A percentile compares a stretch with the other conserved stretches of the same genome.
phyloP scores from a whole-genome alignment of 2,113 vertebrate species.

The Dicaeum eximium region DNA sequence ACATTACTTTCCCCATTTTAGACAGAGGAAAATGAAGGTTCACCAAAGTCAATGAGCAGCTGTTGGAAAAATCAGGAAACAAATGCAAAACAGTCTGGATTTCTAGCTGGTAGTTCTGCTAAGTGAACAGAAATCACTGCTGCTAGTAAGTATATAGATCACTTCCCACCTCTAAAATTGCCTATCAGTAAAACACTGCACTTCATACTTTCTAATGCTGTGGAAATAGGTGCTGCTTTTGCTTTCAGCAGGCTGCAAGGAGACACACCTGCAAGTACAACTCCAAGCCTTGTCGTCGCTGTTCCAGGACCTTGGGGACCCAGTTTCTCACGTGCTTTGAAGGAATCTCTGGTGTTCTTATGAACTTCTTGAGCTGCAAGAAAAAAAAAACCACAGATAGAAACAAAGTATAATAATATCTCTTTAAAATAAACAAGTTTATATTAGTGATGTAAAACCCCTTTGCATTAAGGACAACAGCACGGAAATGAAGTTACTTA shows the following conservation, averaged over 20 bases:
- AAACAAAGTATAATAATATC: not conserved
- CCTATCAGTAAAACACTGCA: not conserved
- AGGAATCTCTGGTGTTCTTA: constrained; percentile 94
- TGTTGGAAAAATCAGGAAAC: not conserved
- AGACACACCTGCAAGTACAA: constrained; percentile 88
- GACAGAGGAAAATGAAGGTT: not conserved
- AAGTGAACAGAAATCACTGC: not conserved
- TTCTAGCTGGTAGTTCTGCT: not conserved
- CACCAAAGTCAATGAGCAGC: not conserved
- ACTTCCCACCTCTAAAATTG: not conserved
- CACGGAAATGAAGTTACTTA: not conserved
- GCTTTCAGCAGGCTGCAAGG: not conserved
- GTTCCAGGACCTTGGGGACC: constrained; percentile 96
- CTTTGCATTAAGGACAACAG: not conserved
- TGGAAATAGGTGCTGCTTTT: not conserved
- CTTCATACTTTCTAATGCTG: not conserved
- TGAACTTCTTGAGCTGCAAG: constrained; percentile 90
- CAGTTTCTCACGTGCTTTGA: constrained; percentile 98
- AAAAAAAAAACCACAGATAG: not conserved
- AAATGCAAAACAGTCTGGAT: not conserved
- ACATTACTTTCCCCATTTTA: not conserved
- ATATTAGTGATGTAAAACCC: not conserved
- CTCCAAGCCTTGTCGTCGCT: constrained; percentile 91
- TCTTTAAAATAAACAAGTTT: not conserved
- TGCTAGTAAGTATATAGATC: not conserved